Conservation (phyloP, 2,113 vertebrate genomes). For the Dromiciops gliroides region DNA sequence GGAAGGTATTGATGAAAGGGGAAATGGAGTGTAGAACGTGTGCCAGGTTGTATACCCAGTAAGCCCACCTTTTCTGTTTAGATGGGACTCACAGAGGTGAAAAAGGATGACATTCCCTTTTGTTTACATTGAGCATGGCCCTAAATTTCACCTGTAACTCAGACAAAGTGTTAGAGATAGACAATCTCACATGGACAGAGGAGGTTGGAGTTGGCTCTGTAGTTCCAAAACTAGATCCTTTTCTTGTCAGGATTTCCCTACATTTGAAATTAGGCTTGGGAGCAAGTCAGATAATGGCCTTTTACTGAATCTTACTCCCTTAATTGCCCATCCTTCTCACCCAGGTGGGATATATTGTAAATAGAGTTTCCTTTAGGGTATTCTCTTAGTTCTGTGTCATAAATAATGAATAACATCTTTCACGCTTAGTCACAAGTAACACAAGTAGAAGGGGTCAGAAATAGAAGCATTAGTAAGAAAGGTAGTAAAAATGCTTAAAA, state of each 20-base stretch:
- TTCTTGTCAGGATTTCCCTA: slow-evolving; percentile 29
- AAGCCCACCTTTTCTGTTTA: slow-evolving; percentile 7
- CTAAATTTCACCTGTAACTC: background rate
- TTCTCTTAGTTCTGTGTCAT: background rate
- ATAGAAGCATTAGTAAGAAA: background rate
- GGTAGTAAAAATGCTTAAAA: background rate
- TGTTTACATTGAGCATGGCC: slow-evolving; percentile 47
- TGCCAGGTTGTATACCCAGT: slow-evolving; percentile 49
- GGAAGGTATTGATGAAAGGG: slow-evolving; percentile 41
- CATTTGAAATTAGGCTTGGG: background rate
- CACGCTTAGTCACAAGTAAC: background rate
- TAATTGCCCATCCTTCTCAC: background rate
- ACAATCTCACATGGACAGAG: background rate
- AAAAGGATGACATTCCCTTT: slow-evolving; percentile 49
- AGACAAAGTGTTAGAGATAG: slow-evolving; percentile 33
- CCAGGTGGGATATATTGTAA: background rate
- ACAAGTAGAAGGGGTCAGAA: background rate
- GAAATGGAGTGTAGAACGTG: slow-evolving; percentile 45
- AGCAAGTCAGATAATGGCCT: background rate
- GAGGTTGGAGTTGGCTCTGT: slow-evolving; percentile 29
- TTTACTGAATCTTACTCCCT: background rate
- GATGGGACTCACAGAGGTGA: slow-evolving; percentile 9
- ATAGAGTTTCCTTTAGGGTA: background rate
- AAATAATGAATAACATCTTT: background rate
- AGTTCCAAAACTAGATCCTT: slow-evolving; percentile 32